Evolutionary conservation across 2,113 vertebrate species (phyloP).

Genomic region (Lepidothrix coronata): DNA sequence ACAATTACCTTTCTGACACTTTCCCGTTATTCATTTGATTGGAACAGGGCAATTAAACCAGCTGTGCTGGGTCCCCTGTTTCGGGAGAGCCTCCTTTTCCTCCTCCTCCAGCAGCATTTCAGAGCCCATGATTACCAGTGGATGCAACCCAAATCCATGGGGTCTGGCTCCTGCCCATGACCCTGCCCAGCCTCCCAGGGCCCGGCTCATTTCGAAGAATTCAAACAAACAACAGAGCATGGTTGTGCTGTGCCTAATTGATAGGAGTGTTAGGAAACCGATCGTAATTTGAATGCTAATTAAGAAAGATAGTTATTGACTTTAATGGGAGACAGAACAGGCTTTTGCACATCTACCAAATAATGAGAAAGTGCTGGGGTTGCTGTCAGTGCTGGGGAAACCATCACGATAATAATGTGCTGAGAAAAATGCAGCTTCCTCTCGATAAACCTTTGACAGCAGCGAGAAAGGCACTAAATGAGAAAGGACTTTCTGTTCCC

Average conservation of each 20-base stretch:
- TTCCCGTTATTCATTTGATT: background rate
- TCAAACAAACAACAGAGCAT: background rate
- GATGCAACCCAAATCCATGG: background rate
- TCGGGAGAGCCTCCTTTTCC: background rate
- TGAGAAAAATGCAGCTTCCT: background rate
- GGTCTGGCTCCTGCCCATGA: background rate
- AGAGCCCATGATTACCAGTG: background rate
- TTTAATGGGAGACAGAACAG: constrained; percentile 1
- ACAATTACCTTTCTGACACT: background rate
- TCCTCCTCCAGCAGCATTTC: background rate
- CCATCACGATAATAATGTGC: background rate
- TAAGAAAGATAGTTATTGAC: constrained; percentile 37
- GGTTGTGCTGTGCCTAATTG: background rate
- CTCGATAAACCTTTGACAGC: background rate
- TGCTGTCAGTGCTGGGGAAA: background rate
- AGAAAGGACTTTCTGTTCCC: background rate
- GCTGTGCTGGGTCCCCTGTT: background rate
- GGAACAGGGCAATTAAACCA: background rate
- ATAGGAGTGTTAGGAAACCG: constrained; percentile 11
- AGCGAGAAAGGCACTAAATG: background rate
- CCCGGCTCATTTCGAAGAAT: background rate
- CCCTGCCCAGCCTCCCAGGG: background rate
- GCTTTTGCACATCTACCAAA: background rate
- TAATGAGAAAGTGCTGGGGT: background rate
- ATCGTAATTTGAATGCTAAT: background rate